These are phyloP conservation scores for Ornithoptera alexandrae DNA, from an alignment of 2,888 invertebrate genomes.

Conservation along the genomic window DNA sequence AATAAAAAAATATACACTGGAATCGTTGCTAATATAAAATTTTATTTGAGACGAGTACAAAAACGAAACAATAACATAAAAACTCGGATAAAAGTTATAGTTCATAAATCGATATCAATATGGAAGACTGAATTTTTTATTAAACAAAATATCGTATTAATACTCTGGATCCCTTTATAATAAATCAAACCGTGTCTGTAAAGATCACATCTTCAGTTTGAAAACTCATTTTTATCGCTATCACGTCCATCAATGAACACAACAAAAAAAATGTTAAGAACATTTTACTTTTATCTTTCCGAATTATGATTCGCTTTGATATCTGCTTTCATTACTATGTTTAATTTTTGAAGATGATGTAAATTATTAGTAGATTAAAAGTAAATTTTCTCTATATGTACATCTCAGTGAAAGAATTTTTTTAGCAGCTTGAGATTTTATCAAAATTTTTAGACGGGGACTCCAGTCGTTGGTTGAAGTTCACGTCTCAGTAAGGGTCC, in stretches of 20 bases:
- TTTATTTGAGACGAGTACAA: too few relatives aligned
- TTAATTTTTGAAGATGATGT: not conserved
- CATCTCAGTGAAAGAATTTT: too few relatives aligned
- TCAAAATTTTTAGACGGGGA: not conserved
- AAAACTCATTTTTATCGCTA: constrained; percentile 13
- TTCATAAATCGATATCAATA: too few relatives aligned
- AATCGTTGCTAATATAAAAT: too few relatives aligned
- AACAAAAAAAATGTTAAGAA: constrained; percentile 16
- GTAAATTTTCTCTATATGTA: too few relatives aligned
- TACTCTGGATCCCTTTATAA: not conserved
- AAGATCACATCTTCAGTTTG: constrained; percentile 11
- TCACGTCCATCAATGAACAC: constrained; percentile 19
- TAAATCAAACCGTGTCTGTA: not conserved
- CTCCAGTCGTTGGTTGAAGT: constrained; percentile 24
- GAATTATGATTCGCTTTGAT: not conserved
- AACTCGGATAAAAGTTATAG: too few relatives aligned
- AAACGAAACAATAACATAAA: too few relatives aligned
- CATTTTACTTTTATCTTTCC: constrained; percentile 5
- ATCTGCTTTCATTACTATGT: not conserved
- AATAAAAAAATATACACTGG: too few relatives aligned
- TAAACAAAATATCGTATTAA: not conserved
- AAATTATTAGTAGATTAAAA: too few relatives aligned
- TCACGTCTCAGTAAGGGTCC: constrained; percentile 40
- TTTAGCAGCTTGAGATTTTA: not conserved
- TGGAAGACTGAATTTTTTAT: too few relatives aligned